Evolutionary conservation across 2,888 invertebrate genomes (phyloP).

Genomic region (Drosophila sordidula): DNA sequence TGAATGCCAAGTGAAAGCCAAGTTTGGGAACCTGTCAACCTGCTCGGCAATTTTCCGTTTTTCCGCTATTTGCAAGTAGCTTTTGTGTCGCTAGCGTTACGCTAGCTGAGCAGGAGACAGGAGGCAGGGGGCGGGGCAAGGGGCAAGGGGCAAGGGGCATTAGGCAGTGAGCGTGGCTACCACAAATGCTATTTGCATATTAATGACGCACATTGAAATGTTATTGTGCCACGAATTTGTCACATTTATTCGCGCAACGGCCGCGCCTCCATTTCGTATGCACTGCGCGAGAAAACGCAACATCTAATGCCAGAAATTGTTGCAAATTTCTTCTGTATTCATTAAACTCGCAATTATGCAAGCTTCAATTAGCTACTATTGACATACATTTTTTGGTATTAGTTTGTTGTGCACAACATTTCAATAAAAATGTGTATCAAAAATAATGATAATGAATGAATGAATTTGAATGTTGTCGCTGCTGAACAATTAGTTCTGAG

Average conservation of each 20-base stretch:
- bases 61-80: constrained; percentile 1
- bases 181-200: constrained; percentile 60
- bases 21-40: constrained; percentile 20
- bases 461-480: too few species aligned
- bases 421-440: constrained; percentile 1
- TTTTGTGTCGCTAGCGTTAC: background rate
- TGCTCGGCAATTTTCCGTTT: constrained; percentile 8
- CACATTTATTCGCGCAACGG: background rate
- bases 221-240: constrained; percentile 6
- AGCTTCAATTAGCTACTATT: constrained; percentile 13
- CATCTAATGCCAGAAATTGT: background rate
- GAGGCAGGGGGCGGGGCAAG: background rate
- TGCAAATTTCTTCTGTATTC: background rate
- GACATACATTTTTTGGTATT: constrained; percentile 1
- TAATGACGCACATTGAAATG: constrained; percentile 49
- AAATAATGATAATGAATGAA: constrained; percentile 13
- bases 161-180: background rate
- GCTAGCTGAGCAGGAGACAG: too few species aligned
- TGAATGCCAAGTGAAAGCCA: constrained; percentile 35
- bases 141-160: background rate
- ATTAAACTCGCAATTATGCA: background rate
- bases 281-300: background rate
- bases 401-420: background rate
- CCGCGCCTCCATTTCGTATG: background rate
- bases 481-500: too few species aligned